phyloP scores from a whole-genome alignment of 2,113 vertebrate genomes.

The Nibea coibor region DNA sequence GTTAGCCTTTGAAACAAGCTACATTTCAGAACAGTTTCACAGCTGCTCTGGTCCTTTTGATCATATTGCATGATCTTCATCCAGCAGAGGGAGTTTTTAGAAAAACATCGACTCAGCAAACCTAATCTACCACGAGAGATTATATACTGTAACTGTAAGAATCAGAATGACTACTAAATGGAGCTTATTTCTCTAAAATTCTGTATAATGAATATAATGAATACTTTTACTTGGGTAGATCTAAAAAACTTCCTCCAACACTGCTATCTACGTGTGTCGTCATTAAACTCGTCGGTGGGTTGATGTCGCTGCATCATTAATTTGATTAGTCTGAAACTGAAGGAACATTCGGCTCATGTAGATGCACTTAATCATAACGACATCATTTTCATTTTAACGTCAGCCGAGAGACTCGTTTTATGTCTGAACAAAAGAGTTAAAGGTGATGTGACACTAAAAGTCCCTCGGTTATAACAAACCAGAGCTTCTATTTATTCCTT shows the following conservation, averaged over 20 bases:
- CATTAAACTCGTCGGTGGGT: constrained; percentile 3
- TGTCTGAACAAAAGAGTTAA: neutral
- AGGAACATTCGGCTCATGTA: constrained; percentile 8
- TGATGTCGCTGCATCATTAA: constrained; percentile 35
- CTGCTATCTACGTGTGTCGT: neutral
- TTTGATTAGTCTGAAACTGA: constrained; percentile 47
- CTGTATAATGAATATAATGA: too few species aligned
- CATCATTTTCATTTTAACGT: constrained; percentile 37
- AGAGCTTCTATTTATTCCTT: constrained; percentile 11
- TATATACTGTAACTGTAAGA: neutral
- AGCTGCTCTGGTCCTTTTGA: too few species aligned
- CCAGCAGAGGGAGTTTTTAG: too few species aligned
- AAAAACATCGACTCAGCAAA: too few species aligned
- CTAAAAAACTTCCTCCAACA: neutral
- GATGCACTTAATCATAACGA: constrained; percentile 34
- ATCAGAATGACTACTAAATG: neutral
- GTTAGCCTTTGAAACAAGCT: too few species aligned
- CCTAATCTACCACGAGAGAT: neutral
- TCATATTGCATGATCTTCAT: too few species aligned
- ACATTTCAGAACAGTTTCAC: too few species aligned
- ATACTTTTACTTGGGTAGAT: neutral
- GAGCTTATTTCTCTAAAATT: neutral
- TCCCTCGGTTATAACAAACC: constrained; percentile 10
- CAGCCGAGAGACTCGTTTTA: constrained; percentile 23
- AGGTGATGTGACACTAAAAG: constrained; percentile 34